Percentiles rank a stretch among this genome's conserved stretches.
These are phyloP conservation scores for Abscondita cerata DNA, from an alignment of 2,888 invertebrate genomes.

Conservation along the genomic window DNA sequence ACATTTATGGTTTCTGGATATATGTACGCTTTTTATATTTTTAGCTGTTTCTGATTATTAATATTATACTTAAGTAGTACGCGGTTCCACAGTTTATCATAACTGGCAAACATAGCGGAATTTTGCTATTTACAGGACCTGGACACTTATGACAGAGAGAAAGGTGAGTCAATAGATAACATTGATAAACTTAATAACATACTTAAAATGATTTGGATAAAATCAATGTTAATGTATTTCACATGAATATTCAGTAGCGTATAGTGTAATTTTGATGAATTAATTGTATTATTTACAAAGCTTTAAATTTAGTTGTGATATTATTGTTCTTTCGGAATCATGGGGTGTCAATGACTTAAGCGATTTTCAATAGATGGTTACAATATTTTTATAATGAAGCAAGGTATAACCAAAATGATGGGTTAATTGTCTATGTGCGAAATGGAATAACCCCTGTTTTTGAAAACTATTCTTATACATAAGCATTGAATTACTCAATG, in stretches of 20 bases:
- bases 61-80: not conserved
- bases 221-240: not conserved
- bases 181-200: not conserved
- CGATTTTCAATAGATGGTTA: not conserved
- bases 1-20: no score
- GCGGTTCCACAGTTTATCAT: not conserved
- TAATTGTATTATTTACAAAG: slow-evolving; percentile 7
- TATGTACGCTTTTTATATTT: no score
- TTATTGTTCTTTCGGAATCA: not conserved
- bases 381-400: not conserved
- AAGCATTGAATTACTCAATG: no score
- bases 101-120: not conserved
- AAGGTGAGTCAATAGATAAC: no score
- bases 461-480: not conserved
- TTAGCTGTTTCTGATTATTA: no score
- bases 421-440: not conserved
- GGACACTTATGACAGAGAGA: no score
- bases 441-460: not conserved
- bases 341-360: not conserved
- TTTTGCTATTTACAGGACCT: slow-evolving; percentile 1
- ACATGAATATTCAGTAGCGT: not conserved
- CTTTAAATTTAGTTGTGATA: not conserved
- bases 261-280: not conserved
- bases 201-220: not conserved
- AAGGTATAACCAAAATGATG: slow-evolving; percentile 6